These are phyloP conservation scores for Muntiacus reevesi DNA, from an alignment of 2,113 vertebrate species.

Conservation along the genomic window DNA sequence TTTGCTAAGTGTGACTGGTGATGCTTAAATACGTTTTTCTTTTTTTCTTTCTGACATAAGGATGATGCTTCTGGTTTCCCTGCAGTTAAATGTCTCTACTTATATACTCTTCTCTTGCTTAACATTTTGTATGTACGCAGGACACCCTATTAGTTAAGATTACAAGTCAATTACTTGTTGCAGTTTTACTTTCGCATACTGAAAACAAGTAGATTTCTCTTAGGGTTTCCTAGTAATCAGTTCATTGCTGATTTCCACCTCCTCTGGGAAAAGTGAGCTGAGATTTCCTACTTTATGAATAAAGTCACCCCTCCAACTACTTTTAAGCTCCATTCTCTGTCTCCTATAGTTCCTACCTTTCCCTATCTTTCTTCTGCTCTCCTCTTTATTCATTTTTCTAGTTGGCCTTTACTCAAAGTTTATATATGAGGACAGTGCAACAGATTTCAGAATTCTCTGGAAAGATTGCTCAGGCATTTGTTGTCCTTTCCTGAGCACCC, in stretches of 20 bases:
- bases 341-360: not conserved
- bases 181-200: not conserved
- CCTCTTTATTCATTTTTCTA: not conserved
- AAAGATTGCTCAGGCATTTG: not conserved
- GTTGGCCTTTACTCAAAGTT: not conserved
- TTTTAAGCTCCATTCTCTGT: not conserved
- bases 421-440: not conserved
- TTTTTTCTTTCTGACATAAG: not conserved
- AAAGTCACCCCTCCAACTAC: not conserved
- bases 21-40: not conserved
- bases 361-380: not conserved
- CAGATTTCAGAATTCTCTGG: not conserved
- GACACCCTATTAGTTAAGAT: not conserved
- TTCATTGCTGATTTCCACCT: not conserved
- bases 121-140: not conserved
- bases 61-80: not conserved
- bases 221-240: not conserved
- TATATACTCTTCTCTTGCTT: not conserved
- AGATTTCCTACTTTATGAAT: not conserved
- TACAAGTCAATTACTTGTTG: not conserved
- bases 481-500: not conserved
- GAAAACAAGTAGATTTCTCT: not conserved
- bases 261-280: not conserved
- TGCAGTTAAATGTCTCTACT: not conserved
- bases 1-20: not conserved